Conservation (phyloP, 2,113 vertebrate species). For the Sander vitreus region DNA sequence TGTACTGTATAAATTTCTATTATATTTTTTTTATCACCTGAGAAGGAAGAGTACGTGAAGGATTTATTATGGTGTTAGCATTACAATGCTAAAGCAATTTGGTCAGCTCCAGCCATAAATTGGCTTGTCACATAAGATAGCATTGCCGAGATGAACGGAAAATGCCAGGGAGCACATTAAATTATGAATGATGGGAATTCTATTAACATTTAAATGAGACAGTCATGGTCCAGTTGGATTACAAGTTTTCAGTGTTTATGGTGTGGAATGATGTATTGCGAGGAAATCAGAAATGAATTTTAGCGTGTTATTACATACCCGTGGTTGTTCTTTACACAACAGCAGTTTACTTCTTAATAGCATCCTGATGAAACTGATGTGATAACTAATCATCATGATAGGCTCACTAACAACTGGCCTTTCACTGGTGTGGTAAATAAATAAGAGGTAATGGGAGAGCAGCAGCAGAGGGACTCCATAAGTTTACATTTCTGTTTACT, state of each 20-base stretch:
- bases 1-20: constrained; percentile 49
- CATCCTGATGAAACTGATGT: constrained; percentile 51
- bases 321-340: constrained; percentile 48
- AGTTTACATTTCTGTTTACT: constrained; percentile 30
- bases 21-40: constrained; percentile 64
- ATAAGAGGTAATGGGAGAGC: background rate
- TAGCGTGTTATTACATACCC: constrained; percentile 45
- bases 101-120: constrained; percentile 71
- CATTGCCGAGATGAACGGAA: constrained; percentile 65
- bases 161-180: constrained; percentile 70
- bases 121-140: constrained; percentile 74
- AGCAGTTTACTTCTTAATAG: constrained; percentile 48
- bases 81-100: constrained; percentile 73
- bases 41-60: constrained; percentile 51
- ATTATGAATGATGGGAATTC: constrained; percentile 79
- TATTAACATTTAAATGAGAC: constrained; percentile 83
- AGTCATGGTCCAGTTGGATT: constrained; percentile 69
- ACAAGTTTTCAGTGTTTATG: constrained; percentile 75
- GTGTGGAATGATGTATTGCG: constrained; percentile 62
- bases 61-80: constrained; percentile 71
- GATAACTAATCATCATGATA: constrained; percentile 46
- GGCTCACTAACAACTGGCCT: constrained; percentile 29
- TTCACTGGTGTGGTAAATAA: background rate
- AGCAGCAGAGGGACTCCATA: background rate
- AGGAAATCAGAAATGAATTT: constrained; percentile 63